phyloP scores from a whole-genome alignment of 2,888 invertebrate species.

The Rhogogaster chlorosoma region DNA sequence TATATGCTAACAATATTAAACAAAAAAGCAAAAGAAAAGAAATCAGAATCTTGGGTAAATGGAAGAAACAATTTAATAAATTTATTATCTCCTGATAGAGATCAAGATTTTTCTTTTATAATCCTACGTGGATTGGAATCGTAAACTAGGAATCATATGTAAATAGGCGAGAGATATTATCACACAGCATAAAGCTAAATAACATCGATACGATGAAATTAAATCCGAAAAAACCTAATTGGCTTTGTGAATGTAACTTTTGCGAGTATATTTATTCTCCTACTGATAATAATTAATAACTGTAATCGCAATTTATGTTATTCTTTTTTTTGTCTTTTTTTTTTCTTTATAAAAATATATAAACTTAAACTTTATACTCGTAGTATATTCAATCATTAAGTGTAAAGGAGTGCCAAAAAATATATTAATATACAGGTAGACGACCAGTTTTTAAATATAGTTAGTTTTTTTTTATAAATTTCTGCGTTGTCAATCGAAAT shows the following conservation, averaged over 20 bases:
- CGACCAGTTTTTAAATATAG: not conserved
- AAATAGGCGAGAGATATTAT: not conserved
- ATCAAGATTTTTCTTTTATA: not conserved
- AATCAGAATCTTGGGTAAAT: not conserved
- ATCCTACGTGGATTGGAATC: not conserved
- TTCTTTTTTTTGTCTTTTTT: conserved; percentile 12
- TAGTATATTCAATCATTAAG: not conserved
- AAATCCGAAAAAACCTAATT: not conserved
- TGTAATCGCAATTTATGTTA: conserved; percentile 34
- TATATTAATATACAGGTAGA: conserved; percentile 67
- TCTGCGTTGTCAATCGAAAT: conserved; percentile 4
- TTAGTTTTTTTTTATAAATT: not conserved
- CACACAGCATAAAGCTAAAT: not conserved
- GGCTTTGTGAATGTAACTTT: not conserved
- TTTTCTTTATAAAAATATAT: conserved; percentile 38
- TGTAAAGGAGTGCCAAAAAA: conserved; percentile 54
- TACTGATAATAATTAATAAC: conserved; percentile 30
- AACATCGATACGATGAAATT: not conserved
- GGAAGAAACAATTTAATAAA: not conserved
- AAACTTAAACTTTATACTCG: conserved; percentile 37
- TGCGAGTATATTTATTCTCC: not conserved
- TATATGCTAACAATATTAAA: not conserved
- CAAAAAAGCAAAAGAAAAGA: not conserved
- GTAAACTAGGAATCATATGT: not conserved
- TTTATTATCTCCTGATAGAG: not conserved